A percentile compares a stretch with the other conserved stretches of the same genome.
Evolutionary conservation across 2,797 vertebrate genomes (phyloP).

Genomic region (Linurgus olivaceus): DNA sequence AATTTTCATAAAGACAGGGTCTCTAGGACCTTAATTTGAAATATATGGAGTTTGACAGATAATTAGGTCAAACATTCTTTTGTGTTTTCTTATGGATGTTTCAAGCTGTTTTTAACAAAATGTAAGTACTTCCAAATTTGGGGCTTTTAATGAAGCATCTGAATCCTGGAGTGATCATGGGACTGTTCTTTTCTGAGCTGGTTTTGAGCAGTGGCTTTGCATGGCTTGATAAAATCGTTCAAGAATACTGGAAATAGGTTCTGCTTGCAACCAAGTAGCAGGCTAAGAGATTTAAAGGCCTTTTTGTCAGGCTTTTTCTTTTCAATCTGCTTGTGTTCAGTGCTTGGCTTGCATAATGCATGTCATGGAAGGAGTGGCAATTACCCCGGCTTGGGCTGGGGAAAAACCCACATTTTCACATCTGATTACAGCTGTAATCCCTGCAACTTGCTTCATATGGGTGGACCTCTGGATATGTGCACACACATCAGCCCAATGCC

Average conservation of each 20-base stretch:
- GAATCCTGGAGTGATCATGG: neutral
- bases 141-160: neutral
- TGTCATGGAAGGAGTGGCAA: conserved; percentile 60
- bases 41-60: conserved; percentile 9
- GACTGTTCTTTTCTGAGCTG: neutral
- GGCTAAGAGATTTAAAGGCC: neutral
- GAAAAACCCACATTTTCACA: conserved; percentile 64
- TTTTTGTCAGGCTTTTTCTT: neutral
- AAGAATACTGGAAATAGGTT: conserved; percentile 12
- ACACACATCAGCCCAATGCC: conserved; percentile 50
- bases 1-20: neutral
- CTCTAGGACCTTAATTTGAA: neutral
- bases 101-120: conserved; percentile 22
- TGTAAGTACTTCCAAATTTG: neutral
- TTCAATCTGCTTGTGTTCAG: neutral
- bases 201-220: neutral
- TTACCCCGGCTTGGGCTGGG: conserved; percentile 52
- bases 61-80: conserved; percentile 29
- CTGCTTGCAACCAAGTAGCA: neutral
- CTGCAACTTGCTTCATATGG: conserved; percentile 64
- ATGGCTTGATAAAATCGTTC: neutral
- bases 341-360: conserved; percentile 22
- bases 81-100: conserved; percentile 19
- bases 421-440: conserved; percentile 69
- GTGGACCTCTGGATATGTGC: conserved; percentile 50